phyloP scores from a whole-genome alignment of 2,797 vertebrate genomes.

The Gymnothorax reevesii region DNA sequence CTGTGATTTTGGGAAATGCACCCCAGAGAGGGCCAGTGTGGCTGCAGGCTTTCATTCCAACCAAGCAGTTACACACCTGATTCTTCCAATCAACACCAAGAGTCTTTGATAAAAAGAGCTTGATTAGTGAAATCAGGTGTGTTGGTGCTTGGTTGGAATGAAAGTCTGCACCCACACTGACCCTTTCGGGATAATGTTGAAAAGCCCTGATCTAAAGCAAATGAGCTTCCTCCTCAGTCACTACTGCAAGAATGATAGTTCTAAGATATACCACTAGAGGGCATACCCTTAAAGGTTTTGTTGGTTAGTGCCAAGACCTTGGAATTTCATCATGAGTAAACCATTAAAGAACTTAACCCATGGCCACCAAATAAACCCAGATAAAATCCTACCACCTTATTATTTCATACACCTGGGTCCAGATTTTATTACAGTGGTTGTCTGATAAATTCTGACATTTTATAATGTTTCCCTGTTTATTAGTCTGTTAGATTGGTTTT shows the following conservation, averaged over 20 bases:
- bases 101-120: too few species aligned
- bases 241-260: neutral
- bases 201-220: neutral
- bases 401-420: neutral
- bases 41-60: too few species aligned
- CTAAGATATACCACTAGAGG: slow-evolving; percentile 26
- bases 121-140: too few species aligned
- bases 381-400: neutral
- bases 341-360: neutral
- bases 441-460: neutral
- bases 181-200: too few species aligned
- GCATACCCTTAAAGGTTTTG: slow-evolving; percentile 7
- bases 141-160: too few species aligned
- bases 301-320: neutral
- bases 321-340: neutral
- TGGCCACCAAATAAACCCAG: neutral
- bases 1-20: too few species aligned
- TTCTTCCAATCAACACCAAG: too few species aligned
- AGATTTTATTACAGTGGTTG: neutral
- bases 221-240: neutral
- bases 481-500: neutral
- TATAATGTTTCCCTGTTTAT: neutral
- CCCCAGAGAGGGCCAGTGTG: too few species aligned
- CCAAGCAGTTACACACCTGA: too few species aligned
- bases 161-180: too few species aligned